Evolutionary conservation across 2,888 invertebrate species (phyloP), one percentile per base, ranked within the genome.

Genomic region (Drosophila vallismaia): DNA sequence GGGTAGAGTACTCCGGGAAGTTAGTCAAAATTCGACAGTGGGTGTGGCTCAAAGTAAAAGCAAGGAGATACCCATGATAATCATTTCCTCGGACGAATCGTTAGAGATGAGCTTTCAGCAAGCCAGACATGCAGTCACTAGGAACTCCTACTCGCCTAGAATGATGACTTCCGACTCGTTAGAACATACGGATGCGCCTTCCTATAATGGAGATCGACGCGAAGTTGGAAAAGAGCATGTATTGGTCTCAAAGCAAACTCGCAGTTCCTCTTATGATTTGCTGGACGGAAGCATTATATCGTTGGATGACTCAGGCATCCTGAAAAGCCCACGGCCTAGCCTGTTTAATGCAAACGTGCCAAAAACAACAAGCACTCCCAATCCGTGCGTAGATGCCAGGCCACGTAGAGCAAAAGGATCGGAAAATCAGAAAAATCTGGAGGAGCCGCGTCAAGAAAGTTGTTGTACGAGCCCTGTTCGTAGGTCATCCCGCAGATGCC

Each of bases 401-500:
- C 9, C 42, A 42, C 8, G 42, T 12, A 0, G 31, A 60, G 3
- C 6, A 28, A 4, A 28, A 6, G 28, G 6, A 6, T 6, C 28
- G 4, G 28, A 28, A 4, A 24, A 14, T 2, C 29, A 5, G 5
- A 1, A 2, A 14, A 33, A n/a, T 4, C 2, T 2, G 4, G 28
- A 28, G 28, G 28, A 38, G 0, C n/a, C 28, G 4, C 64, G 60
- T 1, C 40, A 26, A 5, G 48, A 42, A 2, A 49, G 24, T 3
- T 29, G 46, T 4, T 24, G 0, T 0, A n/a, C n/a, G 7, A 63
- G 51, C 12, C 1, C 24, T 1, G 31, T 4, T 3, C 29, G 45
- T 1, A 76, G 84, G 2, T 67, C 71, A 0, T 66, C 49, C 6
- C 76, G 80, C 0, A 49, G 19, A 6, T 80, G 80, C 52, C 71